Evolutionary conservation across 92 coral and sea anemone genomes (phyloP), one percentile per base, ranked within the genome.

Genomic region (Virgularia gustaviana): DNA sequence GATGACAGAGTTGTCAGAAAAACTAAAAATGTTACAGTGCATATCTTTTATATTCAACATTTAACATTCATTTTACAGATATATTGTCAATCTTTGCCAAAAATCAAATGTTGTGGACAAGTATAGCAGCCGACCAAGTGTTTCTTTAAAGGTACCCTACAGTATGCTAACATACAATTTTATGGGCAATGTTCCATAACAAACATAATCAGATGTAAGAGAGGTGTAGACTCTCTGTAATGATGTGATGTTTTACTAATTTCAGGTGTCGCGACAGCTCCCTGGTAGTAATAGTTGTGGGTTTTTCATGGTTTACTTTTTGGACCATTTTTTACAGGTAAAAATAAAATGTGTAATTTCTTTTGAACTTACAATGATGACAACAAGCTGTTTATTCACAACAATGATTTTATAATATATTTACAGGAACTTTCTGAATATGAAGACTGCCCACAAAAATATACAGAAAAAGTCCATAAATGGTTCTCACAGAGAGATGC

Each of bases 401-500:
- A 22, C 25, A 2, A 6, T 19, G 28, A 10, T 7, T 7, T 55
- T 19, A 25, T 2, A 25, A 25, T 55, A 2, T 13, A 13, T 43
- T 4, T 0, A 29, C 22, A 59, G 65, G 42, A 59, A 59, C 36
- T 59, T 23, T 23, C 23, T 16, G 29, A 32, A 1, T 59, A 59
- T 59, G 65, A 29, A 59, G 2, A 19, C 16, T 32, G n/a, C 20
- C 65, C 65, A 59, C 23, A 59, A 12, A 11, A 29, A 29, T 59
- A 59, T 59, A 44, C 36, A 32, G 6, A 30, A 29, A 10, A 11
- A 11, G 0, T 30, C 0, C 65, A 59, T 59, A 28, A 29, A 9
- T 59, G 65, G 65, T 59, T 59, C 12, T 32, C 65, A 19, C 41
- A 33, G 25, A 36, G 29, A 27, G 24, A 55, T 25, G 62, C 65